Percentiles rank a stretch among this genome's conserved stretches.
Evolutionary conservation across 2,888 invertebrate genomes (phyloP).

Genomic region (Platycheirus rosarum): DNA sequence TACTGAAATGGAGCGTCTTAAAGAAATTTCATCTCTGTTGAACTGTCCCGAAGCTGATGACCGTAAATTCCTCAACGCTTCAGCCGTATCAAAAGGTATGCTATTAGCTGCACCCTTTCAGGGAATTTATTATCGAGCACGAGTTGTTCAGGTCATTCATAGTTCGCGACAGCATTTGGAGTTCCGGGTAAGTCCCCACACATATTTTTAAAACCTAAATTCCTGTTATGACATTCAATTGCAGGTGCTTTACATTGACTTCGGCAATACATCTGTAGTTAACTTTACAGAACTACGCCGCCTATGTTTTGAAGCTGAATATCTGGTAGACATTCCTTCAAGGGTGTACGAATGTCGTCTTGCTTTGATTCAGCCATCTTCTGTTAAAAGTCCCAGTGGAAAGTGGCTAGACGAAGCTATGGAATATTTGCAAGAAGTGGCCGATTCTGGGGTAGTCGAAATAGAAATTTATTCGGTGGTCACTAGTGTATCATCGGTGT

Average conservation of each 20-base stretch:
- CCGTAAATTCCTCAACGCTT: slow-evolving; percentile 76
- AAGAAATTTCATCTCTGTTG: slow-evolving; percentile 80
- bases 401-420: slow-evolving; percentile 86
- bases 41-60: slow-evolving; percentile 80
- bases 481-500: slow-evolving; percentile 87
- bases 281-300: slow-evolving; percentile 82
- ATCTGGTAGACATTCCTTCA: slow-evolving; percentile 83
- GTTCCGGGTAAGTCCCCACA: slow-evolving; percentile 75
- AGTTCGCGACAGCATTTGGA: slow-evolving; percentile 75
- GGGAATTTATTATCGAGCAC: slow-evolving; percentile 84
- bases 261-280: slow-evolving; percentile 86
- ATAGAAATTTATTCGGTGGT: slow-evolving; percentile 87
- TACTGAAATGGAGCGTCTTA: slow-evolving; percentile 77
- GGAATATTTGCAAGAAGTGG: slow-evolving; percentile 82
- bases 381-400: slow-evolving; percentile 84
- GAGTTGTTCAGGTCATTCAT: slow-evolving; percentile 82
- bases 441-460: slow-evolving; percentile 80
- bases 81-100: slow-evolving; percentile 82
- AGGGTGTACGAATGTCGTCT: slow-evolving; percentile 89
- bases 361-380: slow-evolving; percentile 87
- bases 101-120: slow-evolving; percentile 85
- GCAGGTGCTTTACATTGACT: slow-evolving; percentile 91
- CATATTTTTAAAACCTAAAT: not conserved
- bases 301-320: slow-evolving; percentile 76
- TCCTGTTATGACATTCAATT: not conserved